Conservation (phyloP, 2,888 invertebrate genomes). For the Desoria tigrina region DNA sequence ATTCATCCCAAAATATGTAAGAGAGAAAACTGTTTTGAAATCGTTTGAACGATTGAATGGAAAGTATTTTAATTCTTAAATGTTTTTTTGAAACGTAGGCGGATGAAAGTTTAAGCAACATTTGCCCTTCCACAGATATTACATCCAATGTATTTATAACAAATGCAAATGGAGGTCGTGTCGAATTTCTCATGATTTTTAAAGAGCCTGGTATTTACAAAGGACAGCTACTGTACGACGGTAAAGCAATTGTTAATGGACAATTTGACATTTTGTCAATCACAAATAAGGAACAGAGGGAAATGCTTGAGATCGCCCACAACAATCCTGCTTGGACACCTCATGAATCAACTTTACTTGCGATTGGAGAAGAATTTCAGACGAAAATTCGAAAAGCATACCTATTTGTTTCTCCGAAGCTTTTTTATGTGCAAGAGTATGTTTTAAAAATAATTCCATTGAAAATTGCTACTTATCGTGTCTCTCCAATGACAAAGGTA, state of each 20-base stretch:
- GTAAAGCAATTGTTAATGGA: slow-evolving; percentile 26
- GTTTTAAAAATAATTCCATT: slow-evolving; percentile 89
- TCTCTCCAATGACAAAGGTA: slow-evolving; percentile 91
- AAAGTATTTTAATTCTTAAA: neutral
- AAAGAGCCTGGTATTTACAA: slow-evolving; percentile 32
- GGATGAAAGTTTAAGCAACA: neutral
- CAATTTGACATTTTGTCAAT: slow-evolving; percentile 32
- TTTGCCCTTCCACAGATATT: neutral
- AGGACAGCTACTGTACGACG: slow-evolving; percentile 31
- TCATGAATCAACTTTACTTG: slow-evolving; percentile 77
- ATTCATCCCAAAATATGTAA: slow-evolving; percentile 16
- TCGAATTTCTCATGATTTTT: neutral
- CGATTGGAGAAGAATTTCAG: slow-evolving; percentile 64
- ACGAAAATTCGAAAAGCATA: slow-evolving; percentile 81
- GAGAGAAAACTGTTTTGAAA: neutral
- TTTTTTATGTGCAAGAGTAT: slow-evolving; percentile 87
- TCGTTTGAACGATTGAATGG: neutral
- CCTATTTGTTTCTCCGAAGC: slow-evolving; percentile 87
- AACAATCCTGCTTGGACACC: slow-evolving; percentile 57
- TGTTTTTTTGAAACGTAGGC: neutral
- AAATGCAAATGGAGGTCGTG: neutral
- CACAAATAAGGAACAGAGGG: slow-evolving; percentile 25
- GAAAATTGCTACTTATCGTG: slow-evolving; percentile 81
- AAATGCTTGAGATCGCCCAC: slow-evolving; percentile 8
- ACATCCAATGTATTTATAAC: slow-evolving; percentile 14